Conservation (phyloP, 2,113 vertebrate genomes). For the Lophotis ruficrista region DNA sequence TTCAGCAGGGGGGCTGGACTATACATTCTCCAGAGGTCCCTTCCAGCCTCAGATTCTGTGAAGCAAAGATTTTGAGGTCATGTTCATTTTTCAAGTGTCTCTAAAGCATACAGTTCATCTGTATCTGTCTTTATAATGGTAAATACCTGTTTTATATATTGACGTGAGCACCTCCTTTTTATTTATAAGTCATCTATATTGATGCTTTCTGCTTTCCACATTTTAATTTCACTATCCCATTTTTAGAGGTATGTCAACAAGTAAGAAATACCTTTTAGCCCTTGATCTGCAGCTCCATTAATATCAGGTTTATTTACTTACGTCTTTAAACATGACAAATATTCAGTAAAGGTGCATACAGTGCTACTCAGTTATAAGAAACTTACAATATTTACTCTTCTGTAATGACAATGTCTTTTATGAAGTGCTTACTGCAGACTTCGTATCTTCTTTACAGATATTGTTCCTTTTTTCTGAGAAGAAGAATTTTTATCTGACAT, state of each 20-base stretch:
- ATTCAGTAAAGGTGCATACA: neutral
- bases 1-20: neutral
- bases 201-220: neutral
- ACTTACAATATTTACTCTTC: slow-evolving; percentile 10
- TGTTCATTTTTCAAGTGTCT: neutral
- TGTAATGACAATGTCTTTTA: neutral
- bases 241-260: slow-evolving; percentile 12
- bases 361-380: neutral
- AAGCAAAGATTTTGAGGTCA: neutral
- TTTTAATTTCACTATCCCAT: neutral
- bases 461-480: neutral
- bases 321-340: neutral
- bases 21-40: neutral
- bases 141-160: neutral
- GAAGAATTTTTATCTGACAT: neutral
- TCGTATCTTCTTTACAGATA: neutral
- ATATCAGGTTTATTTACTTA: slow-evolving; percentile 18
- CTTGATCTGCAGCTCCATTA: slow-evolving; percentile 14
- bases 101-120: neutral
- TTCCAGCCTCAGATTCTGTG: neutral
- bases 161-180: neutral
- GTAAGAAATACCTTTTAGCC: neutral
- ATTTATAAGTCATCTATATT: neutral
- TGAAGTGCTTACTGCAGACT: neutral
- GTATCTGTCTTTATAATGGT: neutral